Evolutionary conservation across 2,888 invertebrate species (phyloP).

Genomic region (Scotopteryx bipunctaria): DNA sequence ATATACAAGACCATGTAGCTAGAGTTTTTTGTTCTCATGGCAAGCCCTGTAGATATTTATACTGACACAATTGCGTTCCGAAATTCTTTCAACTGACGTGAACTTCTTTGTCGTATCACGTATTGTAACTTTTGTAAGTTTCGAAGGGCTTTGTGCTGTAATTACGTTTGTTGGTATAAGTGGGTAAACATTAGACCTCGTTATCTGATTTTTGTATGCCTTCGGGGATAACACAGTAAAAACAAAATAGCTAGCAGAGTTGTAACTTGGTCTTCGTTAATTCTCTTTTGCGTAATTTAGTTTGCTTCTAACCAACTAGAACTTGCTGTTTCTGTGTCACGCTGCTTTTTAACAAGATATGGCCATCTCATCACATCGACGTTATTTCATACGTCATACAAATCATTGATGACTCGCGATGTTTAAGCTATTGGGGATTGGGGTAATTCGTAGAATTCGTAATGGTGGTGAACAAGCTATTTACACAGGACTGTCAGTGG

Average conservation of each 20-base stretch:
- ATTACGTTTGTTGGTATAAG: slow-evolving; percentile 36
- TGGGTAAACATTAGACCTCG: slow-evolving; percentile 37
- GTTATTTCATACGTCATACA: too few species aligned
- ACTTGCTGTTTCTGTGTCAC: too few species aligned
- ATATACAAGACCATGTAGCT: background rate
- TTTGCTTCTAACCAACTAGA: too few species aligned
- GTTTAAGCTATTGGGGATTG: too few species aligned
- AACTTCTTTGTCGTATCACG: slow-evolving; percentile 34
- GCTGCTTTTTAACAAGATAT: too few species aligned
- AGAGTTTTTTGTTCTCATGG: background rate
- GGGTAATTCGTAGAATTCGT: too few species aligned
- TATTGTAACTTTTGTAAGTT: slow-evolving; percentile 35
- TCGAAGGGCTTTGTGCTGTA: slow-evolving; percentile 29
- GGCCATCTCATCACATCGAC: too few species aligned
- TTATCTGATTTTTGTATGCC: slow-evolving; percentile 26
- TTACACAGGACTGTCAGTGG: slow-evolving; percentile 3
- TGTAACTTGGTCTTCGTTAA: too few species aligned
- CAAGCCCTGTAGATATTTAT: slow-evolving; percentile 66
- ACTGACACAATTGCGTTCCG: slow-evolving; percentile 37
- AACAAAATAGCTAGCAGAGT: background rate
- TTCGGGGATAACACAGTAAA: background rate
- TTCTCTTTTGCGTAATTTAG: too few species aligned
- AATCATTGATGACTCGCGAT: too few species aligned
- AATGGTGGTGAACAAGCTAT: slow-evolving; percentile 6
- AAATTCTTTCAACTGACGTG: slow-evolving; percentile 25